Conservation (phyloP, 1,140 invertebrate species). For the Lasaia peninsularis region DNA sequence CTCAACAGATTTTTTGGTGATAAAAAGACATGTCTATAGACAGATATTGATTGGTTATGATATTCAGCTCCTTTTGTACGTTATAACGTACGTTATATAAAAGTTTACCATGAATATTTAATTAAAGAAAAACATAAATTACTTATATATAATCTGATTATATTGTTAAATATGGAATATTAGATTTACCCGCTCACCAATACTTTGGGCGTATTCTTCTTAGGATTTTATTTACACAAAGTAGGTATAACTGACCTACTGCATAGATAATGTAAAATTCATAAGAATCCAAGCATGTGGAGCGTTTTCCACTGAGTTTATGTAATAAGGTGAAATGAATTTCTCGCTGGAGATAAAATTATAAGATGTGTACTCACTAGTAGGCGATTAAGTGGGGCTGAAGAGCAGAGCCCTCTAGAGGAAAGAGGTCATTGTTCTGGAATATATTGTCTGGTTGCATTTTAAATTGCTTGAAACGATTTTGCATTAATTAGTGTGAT, state of each 20-base stretch:
- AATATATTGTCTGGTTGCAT: slow-evolving; percentile 8
- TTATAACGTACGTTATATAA: no score
- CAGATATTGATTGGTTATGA: no score
- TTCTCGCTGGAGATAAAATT: slow-evolving; percentile 3
- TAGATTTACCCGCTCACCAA: no score
- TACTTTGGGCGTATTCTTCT: no score
- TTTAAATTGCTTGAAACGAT: background rate
- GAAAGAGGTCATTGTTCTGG: slow-evolving; percentile 13
- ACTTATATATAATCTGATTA: no score
- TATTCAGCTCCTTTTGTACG: no score
- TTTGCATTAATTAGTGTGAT: background rate
- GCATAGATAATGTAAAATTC: background rate
- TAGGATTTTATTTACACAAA: no score
- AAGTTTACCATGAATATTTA: no score
- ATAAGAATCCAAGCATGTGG: background rate
- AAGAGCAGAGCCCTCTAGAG: slow-evolving; percentile 3
- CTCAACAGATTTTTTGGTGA: no score
- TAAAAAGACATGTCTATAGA: no score
- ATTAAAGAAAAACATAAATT: no score
- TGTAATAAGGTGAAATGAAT: slow-evolving; percentile 1
- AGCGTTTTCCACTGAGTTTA: background rate
- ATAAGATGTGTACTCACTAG: slow-evolving; percentile 8
- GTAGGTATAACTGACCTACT: background rate
- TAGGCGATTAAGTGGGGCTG: slow-evolving; percentile 9
- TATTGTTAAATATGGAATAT: no score